Conservation (phyloP, 37 sponge, comb jelly and placozoan genomes). For the Axinella damicornis region DNA sequence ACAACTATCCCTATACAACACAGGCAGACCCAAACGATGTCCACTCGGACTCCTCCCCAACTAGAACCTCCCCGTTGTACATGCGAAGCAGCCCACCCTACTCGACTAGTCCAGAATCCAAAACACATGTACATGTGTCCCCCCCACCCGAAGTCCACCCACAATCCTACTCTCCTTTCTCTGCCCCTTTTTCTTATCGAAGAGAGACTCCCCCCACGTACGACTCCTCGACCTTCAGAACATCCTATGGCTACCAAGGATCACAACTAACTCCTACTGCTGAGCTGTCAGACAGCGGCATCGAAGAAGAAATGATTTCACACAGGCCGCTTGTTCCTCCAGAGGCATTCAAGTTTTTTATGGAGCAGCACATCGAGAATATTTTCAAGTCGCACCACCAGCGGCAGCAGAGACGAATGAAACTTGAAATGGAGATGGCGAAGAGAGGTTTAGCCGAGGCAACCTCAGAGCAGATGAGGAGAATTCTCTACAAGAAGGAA, state of each 20-base stretch:
- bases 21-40: conserved; percentile 14
- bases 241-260: neutral
- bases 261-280: conserved; percentile 10
- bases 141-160: conserved; percentile 80
- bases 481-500: conserved; percentile 89
- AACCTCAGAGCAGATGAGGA: conserved; percentile 84
- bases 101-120: conserved; percentile 16
- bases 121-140: conserved; percentile 69
- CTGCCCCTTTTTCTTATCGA: conserved; percentile 53
- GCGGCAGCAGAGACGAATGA: conserved; percentile 80
- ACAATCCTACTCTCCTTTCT: conserved; percentile 76
- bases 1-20: neutral
- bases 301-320: conserved; percentile 72
- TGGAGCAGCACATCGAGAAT: conserved; percentile 95
- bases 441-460: conserved; percentile 85
- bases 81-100: conserved; percentile 23
- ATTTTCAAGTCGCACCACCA: conserved; percentile 80
- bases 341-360: conserved; percentile 96
- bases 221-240: conserved; percentile 5
- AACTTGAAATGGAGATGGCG: conserved; percentile 90
- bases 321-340: conserved; percentile 77
- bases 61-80: conserved; percentile 51
- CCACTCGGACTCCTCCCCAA: conserved; percentile 54
- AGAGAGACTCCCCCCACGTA: conserved; percentile 33
- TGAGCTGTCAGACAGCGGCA: conserved; percentile 71